These are phyloP conservation scores for Pachypeltis micranthus DNA, from an alignment of 1,140 invertebrate genomes.

Conservation along the genomic window DNA sequence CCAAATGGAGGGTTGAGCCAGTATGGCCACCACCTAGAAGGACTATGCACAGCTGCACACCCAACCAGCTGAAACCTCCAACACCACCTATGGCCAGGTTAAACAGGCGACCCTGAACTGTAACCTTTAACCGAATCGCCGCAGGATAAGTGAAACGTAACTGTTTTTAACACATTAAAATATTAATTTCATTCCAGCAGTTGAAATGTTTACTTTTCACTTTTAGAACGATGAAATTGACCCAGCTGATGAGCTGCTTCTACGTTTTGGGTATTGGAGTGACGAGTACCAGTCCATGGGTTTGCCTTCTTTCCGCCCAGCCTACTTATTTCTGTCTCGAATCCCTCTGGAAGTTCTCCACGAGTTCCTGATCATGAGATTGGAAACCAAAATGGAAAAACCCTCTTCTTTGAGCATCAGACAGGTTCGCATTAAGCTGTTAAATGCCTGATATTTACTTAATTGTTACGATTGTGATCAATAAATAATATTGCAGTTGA, in stretches of 20 bases:
- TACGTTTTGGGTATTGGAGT: conserved; percentile 62
- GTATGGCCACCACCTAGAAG: too few relatives aligned
- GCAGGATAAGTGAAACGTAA: too few relatives aligned
- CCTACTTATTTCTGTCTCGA: conserved; percentile 71
- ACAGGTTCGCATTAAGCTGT: conserved; percentile 42
- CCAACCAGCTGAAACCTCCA: too few relatives aligned
- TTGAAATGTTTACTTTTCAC: too few relatives aligned
- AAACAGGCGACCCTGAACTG: too few relatives aligned
- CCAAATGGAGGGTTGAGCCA: too few relatives aligned
- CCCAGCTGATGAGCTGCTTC: conserved; percentile 35
- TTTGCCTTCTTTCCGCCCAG: conserved; percentile 67
- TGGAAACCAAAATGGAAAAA: conserved; percentile 70
- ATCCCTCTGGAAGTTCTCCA: conserved; percentile 77
- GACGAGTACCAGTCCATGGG: conserved; percentile 57
- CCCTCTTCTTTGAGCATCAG: conserved; percentile 74
- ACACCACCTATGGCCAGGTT: too few relatives aligned
- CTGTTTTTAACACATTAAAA: too few relatives aligned
- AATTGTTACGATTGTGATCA: conserved; percentile 14
- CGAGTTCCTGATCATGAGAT: conserved; percentile 69
- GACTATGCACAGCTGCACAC: too few relatives aligned
- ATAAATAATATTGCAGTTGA: conserved; percentile 45
- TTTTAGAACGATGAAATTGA: too few relatives aligned
- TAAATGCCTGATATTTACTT: neutral
- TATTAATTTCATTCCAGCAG: too few relatives aligned
- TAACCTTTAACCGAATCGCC: too few relatives aligned